Evolutionary conservation across 2,113 vertebrate species (phyloP), one percentile per base, ranked within the genome.

Genomic region (Salvator merianae): DNA sequence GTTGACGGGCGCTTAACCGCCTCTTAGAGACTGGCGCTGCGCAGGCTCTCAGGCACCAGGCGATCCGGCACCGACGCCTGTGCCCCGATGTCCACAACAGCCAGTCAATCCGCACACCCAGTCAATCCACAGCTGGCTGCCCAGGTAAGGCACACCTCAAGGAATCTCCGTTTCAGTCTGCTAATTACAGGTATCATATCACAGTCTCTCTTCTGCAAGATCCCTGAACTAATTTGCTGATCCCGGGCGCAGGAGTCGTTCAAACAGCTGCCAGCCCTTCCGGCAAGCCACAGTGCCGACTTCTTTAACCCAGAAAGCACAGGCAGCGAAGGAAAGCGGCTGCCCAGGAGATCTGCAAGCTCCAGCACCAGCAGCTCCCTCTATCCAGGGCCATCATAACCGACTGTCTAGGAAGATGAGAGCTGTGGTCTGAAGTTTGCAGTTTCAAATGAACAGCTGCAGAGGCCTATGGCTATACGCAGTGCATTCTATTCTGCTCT

Each of bases 141-240:
- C 85, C 5, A 0, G 72, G 16, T 81, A 88, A 91, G 79, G 88
- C 79, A 77, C 75, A 86, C 79, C 22, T 53, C n/a, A 68, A 87
- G 89, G 91, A 91, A 94, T 94, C 22, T 30, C 79, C 75, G 16
- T 79, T 84, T 88, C 90, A 88, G 81, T 88, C 0, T 84, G 83
- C 89, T 93, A 92, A 93, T 94, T 90, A 90, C 0, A 91, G 90
- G 89, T 87, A 62, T 86, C 30, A 0, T 22, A 75, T 0, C 10
- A 0, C 82, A 71, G 83, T 74, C 69, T 63, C 80, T 86, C 90
- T 93, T 91, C 89, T 87, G 79, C 90, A 93, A 91, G 90, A 89
- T 83, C 88, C n/a, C 0, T 83, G 84, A 79, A 76, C 77, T n/a
- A 62, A 84, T 55, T 85, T 85, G 89, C 87, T 68, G 86, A 86